Evolutionary conservation across 2,888 invertebrate species (phyloP), one percentile per base, ranked within the genome.

Genomic region (Zelleria hepariella): DNA sequence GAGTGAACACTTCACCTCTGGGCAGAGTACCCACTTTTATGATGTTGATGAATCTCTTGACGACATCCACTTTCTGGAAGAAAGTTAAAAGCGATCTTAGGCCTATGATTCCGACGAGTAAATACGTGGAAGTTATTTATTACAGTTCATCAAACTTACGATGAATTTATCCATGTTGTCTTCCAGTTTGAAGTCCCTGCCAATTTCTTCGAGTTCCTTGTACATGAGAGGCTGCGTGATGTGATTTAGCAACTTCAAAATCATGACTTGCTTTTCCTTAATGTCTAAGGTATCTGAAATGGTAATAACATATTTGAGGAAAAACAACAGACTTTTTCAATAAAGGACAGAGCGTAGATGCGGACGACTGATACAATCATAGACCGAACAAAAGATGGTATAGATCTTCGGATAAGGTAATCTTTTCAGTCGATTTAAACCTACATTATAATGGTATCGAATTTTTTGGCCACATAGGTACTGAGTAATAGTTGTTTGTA

Each of bases 11-110:
- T 67, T 88, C 87, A 60, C 89, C 88, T 32, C 82, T 82, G 0
- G 92, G 92, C 54, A 94, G 78, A 62, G 90, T 75, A 48, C 92
- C 92, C 47, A 90, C 73, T 57, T 90, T 86, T 56, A 90, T 77
- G 61, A 84, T 75, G 59, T 89, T 83, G n/a, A 89, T 70, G 75
- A 92, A 92, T 64, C 88, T 84, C 64, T 91, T 90, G 4, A 93
- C 91, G 52, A 86, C 86, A 67, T 92, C 90, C 8, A 78, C 75
- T 72, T 90, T 90, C 91, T 92, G 78, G 25, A 75, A 78, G 67
- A 42, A 54, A 26, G 26, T 58, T 58, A 60, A 32, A 58, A 21
- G 21, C 21, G 58, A 32, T 61, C 15, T n/a, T n/a, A 21, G 15
- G 25, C 49, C n/a, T n/a, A 18, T 20, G 5, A 27, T 15, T n/a